phyloP scores from a whole-genome alignment of 1,140 invertebrate species.

The Euwallacea fornicatus region DNA sequence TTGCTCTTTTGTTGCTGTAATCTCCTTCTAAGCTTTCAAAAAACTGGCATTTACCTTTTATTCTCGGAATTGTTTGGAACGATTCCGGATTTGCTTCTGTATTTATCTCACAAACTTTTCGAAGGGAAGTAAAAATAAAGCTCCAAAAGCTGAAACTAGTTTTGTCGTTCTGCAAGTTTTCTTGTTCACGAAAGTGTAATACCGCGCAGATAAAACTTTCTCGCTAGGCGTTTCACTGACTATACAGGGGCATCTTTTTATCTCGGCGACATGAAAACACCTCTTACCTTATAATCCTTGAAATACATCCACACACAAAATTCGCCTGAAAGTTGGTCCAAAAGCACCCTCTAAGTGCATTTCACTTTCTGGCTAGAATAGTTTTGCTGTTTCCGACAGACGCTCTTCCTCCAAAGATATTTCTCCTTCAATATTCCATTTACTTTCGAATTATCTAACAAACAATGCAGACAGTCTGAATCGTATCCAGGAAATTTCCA shows the following conservation, averaged over 20 bases:
- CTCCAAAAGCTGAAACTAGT: constrained; percentile 5
- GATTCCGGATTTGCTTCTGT: neutral
- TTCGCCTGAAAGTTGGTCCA: too few species aligned
- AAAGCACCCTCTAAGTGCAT: neutral
- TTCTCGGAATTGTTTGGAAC: neutral
- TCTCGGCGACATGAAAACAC: too few species aligned
- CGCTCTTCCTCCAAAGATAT: neutral
- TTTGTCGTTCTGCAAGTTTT: constrained; percentile 15
- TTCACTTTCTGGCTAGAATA: neutral
- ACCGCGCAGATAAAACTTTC: constrained; percentile 7
- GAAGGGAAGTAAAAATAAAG: constrained; percentile 4
- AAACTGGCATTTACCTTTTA: neutral
- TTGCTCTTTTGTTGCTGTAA: too few species aligned
- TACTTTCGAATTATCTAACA: constrained; percentile 17
- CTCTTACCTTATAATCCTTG: too few species aligned
- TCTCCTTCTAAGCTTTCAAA: neutral
- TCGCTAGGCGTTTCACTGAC: too few species aligned
- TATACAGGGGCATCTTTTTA: too few species aligned
- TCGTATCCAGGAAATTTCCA: constrained; percentile 23
- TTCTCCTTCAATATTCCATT: constrained; percentile 2
- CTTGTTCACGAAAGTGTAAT: constrained; percentile 14
- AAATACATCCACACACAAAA: too few species aligned
- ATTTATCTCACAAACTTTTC: constrained; percentile 3
- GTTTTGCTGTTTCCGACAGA: constrained; percentile 8
- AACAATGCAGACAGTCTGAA: constrained; percentile 18